These are phyloP conservation scores for Lithophane semibrunnea DNA, from an alignment of 2,888 invertebrate genomes.

Conservation along the genomic window DNA sequence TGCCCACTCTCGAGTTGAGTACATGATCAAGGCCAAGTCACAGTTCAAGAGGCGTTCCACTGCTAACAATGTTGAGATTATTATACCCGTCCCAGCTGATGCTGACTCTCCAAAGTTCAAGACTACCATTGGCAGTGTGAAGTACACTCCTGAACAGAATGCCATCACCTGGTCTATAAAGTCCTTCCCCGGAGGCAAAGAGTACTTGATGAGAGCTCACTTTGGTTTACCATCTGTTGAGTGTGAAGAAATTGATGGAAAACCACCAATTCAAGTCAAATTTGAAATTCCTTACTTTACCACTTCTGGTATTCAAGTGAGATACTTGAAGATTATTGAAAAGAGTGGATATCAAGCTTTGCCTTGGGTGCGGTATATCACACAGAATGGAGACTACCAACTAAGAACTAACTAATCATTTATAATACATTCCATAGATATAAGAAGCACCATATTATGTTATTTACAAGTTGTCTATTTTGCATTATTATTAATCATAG, in stretches of 20 bases:
- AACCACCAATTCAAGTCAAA: slow-evolving; percentile 99
- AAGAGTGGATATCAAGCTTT: slow-evolving; percentile 99
- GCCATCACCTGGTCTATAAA: slow-evolving; percentile 99
- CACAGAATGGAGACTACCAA: slow-evolving; percentile 99
- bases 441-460: slow-evolving; percentile 69
- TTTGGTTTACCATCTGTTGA: slow-evolving; percentile 99
- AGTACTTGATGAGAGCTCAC: slow-evolving; percentile 99
- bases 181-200: slow-evolving; percentile 99
- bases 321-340: slow-evolving; percentile 99
- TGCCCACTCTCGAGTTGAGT: slow-evolving; percentile 99
- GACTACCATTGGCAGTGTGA: slow-evolving; percentile 98
- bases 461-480: slow-evolving; percentile 79
- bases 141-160: slow-evolving; percentile 99
- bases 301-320: slow-evolving; percentile 99
- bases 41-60: slow-evolving; percentile 99
- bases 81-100: slow-evolving; percentile 98
- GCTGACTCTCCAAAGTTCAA: slow-evolving; percentile 99
- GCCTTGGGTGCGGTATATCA: slow-evolving; percentile 99
- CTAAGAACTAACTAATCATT: slow-evolving; percentile 95
- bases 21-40: slow-evolving; percentile 99
- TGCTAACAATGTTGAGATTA: slow-evolving; percentile 99
- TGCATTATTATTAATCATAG: slow-evolving; percentile 74
- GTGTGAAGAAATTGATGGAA: slow-evolving; percentile 98
- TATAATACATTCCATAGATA: slow-evolving; percentile 72
- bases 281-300: slow-evolving; percentile 99